Evolutionary conservation across 2,113 vertebrate genomes (phyloP).

Genomic region (Protobothrops flavoviridis): DNA sequence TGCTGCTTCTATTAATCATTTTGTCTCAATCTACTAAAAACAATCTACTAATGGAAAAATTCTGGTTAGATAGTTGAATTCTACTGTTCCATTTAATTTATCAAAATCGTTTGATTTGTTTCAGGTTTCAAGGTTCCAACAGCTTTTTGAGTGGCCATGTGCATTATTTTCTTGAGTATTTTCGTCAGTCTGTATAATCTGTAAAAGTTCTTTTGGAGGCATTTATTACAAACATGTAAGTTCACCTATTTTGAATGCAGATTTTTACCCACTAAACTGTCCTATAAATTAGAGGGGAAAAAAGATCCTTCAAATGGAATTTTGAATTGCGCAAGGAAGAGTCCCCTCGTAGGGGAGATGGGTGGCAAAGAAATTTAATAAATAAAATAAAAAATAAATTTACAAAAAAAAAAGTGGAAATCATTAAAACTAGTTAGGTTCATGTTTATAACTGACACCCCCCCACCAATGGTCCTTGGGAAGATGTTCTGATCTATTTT

Average conservation of each 20-base stretch:
- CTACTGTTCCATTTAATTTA: background rate
- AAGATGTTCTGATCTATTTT: no score
- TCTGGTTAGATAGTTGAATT: slow-evolving; percentile 11
- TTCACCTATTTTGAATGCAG: accelerated
- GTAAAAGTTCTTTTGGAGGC: background rate
- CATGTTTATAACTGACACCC: background rate
- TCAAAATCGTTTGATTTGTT: background rate
- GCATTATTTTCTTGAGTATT: background rate
- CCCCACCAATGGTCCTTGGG: background rate
- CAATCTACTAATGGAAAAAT: background rate
- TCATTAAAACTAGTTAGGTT: background rate
- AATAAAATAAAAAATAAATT: background rate
- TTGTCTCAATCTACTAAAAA: background rate
- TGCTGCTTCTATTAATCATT: slow-evolving; percentile 13
- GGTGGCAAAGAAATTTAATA: no score
- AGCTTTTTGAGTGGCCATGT: background rate
- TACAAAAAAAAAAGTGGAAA: background rate
- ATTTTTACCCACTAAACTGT: accelerated
- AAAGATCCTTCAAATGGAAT: background rate
- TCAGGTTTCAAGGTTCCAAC: background rate
- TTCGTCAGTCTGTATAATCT: background rate
- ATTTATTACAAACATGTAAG: background rate
- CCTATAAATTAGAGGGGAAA: background rate
- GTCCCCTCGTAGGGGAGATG: no score
- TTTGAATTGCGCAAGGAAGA: no score